phyloP scores from a whole-genome alignment of 2,888 invertebrate genomes.

The Rotaria macrura region DNA sequence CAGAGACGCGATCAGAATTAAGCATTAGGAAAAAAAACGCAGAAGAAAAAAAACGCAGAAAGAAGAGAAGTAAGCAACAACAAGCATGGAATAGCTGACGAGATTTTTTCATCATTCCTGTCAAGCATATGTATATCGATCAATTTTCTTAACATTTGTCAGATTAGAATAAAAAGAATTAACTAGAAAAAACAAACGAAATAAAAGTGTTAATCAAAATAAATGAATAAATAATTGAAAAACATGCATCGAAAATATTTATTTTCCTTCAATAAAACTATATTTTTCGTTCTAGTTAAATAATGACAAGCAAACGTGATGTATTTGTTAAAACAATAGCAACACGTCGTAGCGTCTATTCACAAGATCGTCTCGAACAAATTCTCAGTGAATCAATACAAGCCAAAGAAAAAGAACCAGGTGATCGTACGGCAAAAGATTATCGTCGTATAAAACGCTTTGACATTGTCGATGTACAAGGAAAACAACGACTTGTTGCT shows the following conservation, averaged over 20 bases:
- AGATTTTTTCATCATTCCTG: conserved; percentile 6
- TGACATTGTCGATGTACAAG: not conserved
- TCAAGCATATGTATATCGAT: not conserved
- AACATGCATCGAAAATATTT: no score
- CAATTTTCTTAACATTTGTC: not conserved
- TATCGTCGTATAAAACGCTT: conserved; percentile 6
- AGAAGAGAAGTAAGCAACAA: conserved; percentile 8
- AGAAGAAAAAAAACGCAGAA: not conserved
- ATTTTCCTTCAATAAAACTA: not conserved
- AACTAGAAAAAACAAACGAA: not conserved
- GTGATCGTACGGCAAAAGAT: conserved; percentile 10
- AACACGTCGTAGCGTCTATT: conserved; percentile 9
- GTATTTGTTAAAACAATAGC: not conserved
- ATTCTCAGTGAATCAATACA: not conserved
- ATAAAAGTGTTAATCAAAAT: not conserved
- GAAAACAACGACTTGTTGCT: not conserved
- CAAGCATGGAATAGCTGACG: not conserved
- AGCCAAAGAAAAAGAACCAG: not conserved
- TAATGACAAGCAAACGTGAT: conserved; percentile 4
- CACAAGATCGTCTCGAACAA: not conserved
- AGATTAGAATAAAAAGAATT: not conserved
- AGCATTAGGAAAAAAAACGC: not conserved
- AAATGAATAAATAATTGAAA: no score
- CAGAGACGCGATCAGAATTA: not conserved
- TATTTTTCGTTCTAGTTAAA: not conserved